phyloP scores from a whole-genome alignment of 1,140 invertebrate species.

The Mylabris phalerata region DNA sequence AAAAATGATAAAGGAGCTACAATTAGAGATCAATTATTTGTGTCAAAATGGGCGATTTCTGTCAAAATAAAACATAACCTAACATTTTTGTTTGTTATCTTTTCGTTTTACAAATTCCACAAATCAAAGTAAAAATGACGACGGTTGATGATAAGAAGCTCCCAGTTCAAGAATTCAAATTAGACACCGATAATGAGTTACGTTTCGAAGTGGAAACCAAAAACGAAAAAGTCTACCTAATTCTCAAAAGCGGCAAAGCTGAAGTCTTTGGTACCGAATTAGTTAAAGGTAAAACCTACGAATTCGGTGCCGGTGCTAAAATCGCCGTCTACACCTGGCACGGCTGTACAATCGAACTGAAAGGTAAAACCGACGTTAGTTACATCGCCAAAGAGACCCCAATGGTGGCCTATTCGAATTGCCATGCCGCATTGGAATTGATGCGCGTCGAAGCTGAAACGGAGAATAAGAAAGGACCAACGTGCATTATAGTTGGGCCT shows the following conservation, averaged over 20 bases:
- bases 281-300: constrained; percentile 87
- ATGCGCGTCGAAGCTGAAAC: constrained; percentile 73
- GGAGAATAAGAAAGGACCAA: constrained; percentile 66
- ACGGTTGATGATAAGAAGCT: constrained; percentile 30
- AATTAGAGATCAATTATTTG: too few species aligned
- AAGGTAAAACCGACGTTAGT: constrained; percentile 83
- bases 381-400: constrained; percentile 95
- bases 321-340: constrained; percentile 96
- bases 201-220: constrained; percentile 90
- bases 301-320: constrained; percentile 85
- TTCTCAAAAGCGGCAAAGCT: constrained; percentile 81
- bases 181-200: constrained; percentile 84
- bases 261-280: constrained; percentile 97
- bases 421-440: constrained; percentile 89
- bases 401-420: constrained; percentile 93
- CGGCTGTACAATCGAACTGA: constrained; percentile 78
- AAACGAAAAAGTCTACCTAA: constrained; percentile 75
- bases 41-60: too few species aligned
- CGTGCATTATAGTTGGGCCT: constrained; percentile 89
- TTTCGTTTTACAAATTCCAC: too few species aligned
- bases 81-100: too few species aligned
- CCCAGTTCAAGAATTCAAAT: constrained; percentile 64
- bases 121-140: not conserved
- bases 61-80: too few species aligned
- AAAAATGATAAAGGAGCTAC: too few species aligned